These are phyloP conservation scores for Megaptera novaeangliae DNA, from an alignment of 2,113 vertebrate species.

Conservation along the genomic window DNA sequence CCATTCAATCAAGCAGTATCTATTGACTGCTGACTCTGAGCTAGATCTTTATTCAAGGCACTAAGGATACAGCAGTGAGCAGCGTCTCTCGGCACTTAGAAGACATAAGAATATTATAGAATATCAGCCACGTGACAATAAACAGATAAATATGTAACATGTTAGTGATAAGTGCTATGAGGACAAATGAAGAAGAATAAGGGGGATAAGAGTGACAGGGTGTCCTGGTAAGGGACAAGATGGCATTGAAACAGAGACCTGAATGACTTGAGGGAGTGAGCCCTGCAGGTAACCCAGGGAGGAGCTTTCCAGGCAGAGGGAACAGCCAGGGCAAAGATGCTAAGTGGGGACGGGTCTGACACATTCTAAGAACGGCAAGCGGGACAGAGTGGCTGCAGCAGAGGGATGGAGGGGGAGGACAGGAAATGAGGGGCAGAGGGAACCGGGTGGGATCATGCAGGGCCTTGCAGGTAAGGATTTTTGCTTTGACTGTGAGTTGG, in stretches of 20 bases:
- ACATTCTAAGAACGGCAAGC: background rate
- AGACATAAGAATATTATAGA: background rate
- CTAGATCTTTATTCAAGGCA: background rate
- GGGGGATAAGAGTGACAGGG: background rate
- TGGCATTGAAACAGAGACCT: background rate
- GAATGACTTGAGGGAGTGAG: background rate
- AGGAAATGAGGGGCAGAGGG: background rate
- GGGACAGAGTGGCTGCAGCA: background rate
- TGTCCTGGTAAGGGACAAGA: background rate
- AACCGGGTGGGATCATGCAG: rapidly evolving
- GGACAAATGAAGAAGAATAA: background rate
- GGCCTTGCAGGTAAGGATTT: background rate
- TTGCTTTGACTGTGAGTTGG: background rate
- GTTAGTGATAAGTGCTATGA: background rate
- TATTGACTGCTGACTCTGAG: background rate
- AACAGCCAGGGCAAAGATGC: background rate
- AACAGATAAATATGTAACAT: background rate
- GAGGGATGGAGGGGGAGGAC: background rate
- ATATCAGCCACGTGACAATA: background rate
- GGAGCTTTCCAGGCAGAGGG: background rate
- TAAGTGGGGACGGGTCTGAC: background rate
- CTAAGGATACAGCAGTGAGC: background rate
- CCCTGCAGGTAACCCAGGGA: rapidly evolving
- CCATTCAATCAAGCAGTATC: background rate
- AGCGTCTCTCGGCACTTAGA: rapidly evolving